Base-by-base conservation (phyloP, 2,797 vertebrate genomes). In the Sebastes matsubarae region DNA sequence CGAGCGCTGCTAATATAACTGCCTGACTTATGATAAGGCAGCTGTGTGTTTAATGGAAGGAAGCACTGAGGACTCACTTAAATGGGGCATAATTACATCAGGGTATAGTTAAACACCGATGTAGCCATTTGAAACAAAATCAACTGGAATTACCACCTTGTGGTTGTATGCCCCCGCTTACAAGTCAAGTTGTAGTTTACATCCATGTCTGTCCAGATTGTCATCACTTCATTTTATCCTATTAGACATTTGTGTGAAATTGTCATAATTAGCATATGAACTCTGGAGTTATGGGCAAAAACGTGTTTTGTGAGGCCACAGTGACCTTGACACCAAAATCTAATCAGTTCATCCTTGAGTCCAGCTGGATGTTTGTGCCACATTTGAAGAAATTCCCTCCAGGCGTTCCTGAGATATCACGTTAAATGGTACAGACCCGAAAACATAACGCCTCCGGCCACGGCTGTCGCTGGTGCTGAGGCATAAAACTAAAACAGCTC, bases 81-180 rank as follows among this genome's bases (percentile, higher is more conserved):
- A 86, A 68, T 55, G 57, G 6, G 42, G 6, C 70, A 69, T 75
- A 76, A 82, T 79, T 77, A 81, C 68, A 60, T 60, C 70, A 75
- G 30, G 42, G 29, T 27, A 27, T 34, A 57, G 57, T 57, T 67
- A 69, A 81, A 83, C 16, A 72, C 36, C 60, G 72, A 81, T 42
- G 65, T 10, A 46, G 58, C 34, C 10, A 2, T 36, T 20, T 55
- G 27, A 57, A 63, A 57, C 20, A 10, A 10, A 52, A 9, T n/a
- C 20, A 52, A n/a, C 8, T 52, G 0, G 50, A 52, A 52, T 52
- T n/a, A 52, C 50, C 20, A n/a, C 9, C 50, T 52, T 0, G 8
- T 20, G 46, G 46, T 20, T 52, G 20, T n/a, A 52, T 9, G 20
- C 9, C 50, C 0, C 50, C 0, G 18, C 50, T 4, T 0, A 20